A percentile compares a stretch with the other conserved stretches of the same genome.
Evolutionary conservation across 1,140 invertebrate species (phyloP).

Genomic region (Lucilia cuprina): DNA sequence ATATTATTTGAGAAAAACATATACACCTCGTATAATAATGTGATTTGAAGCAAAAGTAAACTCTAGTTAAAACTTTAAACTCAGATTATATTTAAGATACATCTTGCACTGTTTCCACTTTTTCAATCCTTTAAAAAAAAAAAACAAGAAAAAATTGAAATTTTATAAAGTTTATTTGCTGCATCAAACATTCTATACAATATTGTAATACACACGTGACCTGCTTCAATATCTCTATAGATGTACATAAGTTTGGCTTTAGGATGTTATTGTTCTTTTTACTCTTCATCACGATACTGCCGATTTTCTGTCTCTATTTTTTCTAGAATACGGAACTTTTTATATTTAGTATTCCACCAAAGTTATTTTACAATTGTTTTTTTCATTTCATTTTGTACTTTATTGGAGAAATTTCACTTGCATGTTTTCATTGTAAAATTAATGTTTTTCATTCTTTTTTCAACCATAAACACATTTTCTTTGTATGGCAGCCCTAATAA

Average conservation of each 20-base stretch:
- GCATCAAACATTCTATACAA: slow-evolving; percentile 1
- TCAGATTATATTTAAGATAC: too few relatives aligned
- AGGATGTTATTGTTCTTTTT: neutral
- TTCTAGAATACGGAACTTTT: neutral
- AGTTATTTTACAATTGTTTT: slow-evolving; percentile 4
- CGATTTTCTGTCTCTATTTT: neutral
- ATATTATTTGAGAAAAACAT: too few relatives aligned
- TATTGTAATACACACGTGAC: slow-evolving; percentile 10
- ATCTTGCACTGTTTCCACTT: too few relatives aligned
- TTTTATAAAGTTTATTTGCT: neutral
- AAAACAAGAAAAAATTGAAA: too few relatives aligned
- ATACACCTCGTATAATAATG: too few relatives aligned
- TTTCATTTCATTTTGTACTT: neutral
- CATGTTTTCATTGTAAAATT: neutral
- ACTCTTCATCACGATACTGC: neutral
- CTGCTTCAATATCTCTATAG: neutral
- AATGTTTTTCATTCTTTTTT: neutral
- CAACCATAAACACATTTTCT: neutral
- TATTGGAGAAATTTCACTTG: neutral
- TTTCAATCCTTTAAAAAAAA: too few relatives aligned
- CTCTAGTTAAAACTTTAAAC: too few relatives aligned
- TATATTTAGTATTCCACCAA: neutral
- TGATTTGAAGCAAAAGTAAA: too few relatives aligned
- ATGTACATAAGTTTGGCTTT: neutral
- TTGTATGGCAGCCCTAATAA: too few relatives aligned